phyloP scores from a whole-genome alignment of 2,888 invertebrate genomes.

The Tinea pellionella region DNA sequence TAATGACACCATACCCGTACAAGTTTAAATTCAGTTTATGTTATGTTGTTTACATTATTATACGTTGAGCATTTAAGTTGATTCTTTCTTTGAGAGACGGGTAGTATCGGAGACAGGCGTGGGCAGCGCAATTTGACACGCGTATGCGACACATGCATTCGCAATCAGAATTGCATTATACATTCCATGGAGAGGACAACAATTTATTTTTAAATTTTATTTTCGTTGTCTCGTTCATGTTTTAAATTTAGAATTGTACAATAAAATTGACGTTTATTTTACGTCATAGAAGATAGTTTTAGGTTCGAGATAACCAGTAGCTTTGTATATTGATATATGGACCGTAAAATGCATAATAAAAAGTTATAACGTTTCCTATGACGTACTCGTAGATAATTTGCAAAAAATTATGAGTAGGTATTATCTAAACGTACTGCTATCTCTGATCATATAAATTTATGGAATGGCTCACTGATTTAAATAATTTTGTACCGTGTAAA shows the following conservation, averaged over 20 bases:
- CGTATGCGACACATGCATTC: constrained; percentile 48
- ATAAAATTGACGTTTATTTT: background rate
- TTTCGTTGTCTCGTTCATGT: background rate
- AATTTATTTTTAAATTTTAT: background rate
- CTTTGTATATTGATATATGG: too few species aligned
- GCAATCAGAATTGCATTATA: constrained; percentile 33
- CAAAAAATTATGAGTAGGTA: background rate
- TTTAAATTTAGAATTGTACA: background rate
- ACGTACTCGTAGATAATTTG: background rate
- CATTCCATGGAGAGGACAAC: constrained; percentile 1
- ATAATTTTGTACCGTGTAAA: too few species aligned
- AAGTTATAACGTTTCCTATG: background rate
- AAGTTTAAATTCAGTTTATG: background rate
- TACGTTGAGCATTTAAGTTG: background rate
- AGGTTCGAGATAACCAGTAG: background rate
- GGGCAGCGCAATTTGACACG: constrained; percentile 57
- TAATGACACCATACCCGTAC: too few species aligned
- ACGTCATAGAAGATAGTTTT: background rate
- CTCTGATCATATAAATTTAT: too few species aligned
- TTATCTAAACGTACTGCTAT: too few species aligned
- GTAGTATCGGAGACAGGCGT: constrained; percentile 25
- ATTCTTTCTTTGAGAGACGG: background rate
- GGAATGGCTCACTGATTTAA: too few species aligned
- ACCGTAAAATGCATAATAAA: constrained; percentile 1
- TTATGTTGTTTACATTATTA: constrained; percentile 1